Evolutionary conservation across 2,888 invertebrate genomes (phyloP).

Genomic region (Pteria penguin): DNA sequence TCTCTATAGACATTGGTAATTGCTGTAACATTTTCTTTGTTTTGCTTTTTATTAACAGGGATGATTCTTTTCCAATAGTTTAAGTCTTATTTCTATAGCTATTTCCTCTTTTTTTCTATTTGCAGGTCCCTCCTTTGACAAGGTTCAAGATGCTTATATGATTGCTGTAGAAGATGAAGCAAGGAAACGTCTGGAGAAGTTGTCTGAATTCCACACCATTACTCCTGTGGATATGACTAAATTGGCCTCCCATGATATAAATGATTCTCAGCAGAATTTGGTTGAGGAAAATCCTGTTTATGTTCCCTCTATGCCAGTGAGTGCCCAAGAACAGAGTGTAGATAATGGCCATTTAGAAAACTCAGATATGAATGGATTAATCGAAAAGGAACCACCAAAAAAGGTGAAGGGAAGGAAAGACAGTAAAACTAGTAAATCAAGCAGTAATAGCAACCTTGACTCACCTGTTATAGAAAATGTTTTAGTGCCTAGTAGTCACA

Average conservation of each 20-base stretch:
- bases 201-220: constrained; percentile 94
- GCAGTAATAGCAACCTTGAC: constrained; percentile 53
- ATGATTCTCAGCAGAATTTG: constrained; percentile 31
- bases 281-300: constrained; percentile 45
- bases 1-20: too few relatives aligned
- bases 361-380: constrained; percentile 59
- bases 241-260: constrained; percentile 79
- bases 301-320: constrained; percentile 56
- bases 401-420: constrained; percentile 52
- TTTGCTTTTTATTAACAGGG: too few relatives aligned
- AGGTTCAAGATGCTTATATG: constrained; percentile 96
- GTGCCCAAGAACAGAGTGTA: constrained; percentile 48
- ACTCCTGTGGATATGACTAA: constrained; percentile 96
- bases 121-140: constrained; percentile 61
- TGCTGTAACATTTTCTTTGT: too few relatives aligned
- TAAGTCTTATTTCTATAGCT: too few relatives aligned
- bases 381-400: constrained; percentile 54
- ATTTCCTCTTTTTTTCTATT: constrained; percentile 37
- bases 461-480: constrained; percentile 59
- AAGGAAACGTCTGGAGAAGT: constrained; percentile 92
- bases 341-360: constrained; percentile 60
- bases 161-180: constrained; percentile 98
- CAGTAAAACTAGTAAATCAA: constrained; percentile 52
- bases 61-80: too few relatives aligned
- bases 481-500: constrained; percentile 47